Evolutionary conservation across 2,888 invertebrate genomes (phyloP).

Genomic region (Gasteruption jaculator): DNA sequence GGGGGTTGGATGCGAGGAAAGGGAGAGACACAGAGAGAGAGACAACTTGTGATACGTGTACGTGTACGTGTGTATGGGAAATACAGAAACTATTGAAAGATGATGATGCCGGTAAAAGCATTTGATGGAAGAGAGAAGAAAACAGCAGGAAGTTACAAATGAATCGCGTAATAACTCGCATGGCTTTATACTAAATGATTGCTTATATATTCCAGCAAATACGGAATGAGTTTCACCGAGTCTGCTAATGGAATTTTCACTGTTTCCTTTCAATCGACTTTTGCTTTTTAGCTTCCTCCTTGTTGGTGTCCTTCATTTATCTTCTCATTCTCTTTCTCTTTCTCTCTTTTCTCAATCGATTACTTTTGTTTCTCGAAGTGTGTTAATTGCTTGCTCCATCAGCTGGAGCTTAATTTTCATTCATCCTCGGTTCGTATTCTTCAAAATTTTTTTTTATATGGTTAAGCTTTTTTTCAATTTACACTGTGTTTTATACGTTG

Average conservation of each 20-base stretch:
- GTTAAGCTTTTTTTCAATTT: too few relatives aligned
- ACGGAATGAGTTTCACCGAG: constrained; percentile 22
- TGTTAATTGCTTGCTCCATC: constrained; percentile 1
- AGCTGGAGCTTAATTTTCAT: constrained; percentile 1
- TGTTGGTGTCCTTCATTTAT: too few relatives aligned
- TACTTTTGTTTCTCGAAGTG: constrained; percentile 5
- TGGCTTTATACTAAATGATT: too few relatives aligned
- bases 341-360: too few relatives aligned
- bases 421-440: neutral
- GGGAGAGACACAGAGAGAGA: constrained; percentile 8
- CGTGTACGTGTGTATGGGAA: constrained; percentile 14
- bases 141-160: constrained; percentile 33
- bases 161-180: constrained; percentile 37
- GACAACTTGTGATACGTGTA: constrained; percentile 5
- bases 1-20: constrained; percentile 6
- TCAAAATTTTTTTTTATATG: neutral
- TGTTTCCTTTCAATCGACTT: constrained; percentile 27
- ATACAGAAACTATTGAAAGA: too few relatives aligned
- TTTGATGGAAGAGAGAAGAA: too few relatives aligned
- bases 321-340: too few relatives aligned
- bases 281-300: too few relatives aligned
- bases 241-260: constrained; percentile 29
- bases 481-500: too few relatives aligned
- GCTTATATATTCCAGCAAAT: constrained; percentile 33
- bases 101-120: too few relatives aligned